Evolutionary conservation across 2,888 invertebrate species (phyloP).

Genomic region (Diachrysia chrysitis): DNA sequence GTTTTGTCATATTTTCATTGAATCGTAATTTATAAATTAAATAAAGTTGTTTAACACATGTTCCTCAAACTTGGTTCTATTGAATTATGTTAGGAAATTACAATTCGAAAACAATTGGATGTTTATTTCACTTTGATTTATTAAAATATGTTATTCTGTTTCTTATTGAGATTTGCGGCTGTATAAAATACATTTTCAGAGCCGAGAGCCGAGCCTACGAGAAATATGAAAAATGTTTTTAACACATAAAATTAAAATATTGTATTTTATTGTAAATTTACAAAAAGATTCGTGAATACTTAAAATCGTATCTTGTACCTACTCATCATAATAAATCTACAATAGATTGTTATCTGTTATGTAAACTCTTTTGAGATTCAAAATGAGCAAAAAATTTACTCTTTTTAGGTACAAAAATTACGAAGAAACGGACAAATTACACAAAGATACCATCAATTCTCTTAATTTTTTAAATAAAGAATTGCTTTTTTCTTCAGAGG

Average conservation of each 20-base stretch:
- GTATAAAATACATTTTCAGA: not conserved
- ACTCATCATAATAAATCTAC: not conserved
- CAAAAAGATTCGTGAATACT: too few relatives aligned
- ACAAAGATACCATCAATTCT: conserved; percentile 30
- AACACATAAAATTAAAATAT: too few relatives aligned
- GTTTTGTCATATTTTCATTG: conserved; percentile 4
- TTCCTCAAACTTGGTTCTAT: conserved; percentile 7
- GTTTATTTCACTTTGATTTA: not conserved
- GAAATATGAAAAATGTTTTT: not conserved
- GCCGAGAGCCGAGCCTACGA: too few relatives aligned
- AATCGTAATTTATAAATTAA: not conserved
- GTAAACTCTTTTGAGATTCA: not conserved
- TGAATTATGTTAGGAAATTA: conserved; percentile 9
- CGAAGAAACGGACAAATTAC: conserved; percentile 29
- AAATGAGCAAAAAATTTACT: not conserved
- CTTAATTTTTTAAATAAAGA: conserved; percentile 27
- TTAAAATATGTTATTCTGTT: not conserved
- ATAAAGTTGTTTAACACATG: conserved; percentile 6
- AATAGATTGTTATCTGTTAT: not conserved
- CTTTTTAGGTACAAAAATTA: not conserved
- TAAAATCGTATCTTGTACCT: too few relatives aligned
- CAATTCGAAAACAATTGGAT: not conserved
- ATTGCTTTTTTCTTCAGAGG: conserved; percentile 13
- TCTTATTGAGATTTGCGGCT: not conserved
- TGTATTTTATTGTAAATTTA: too few relatives aligned